Evolutionary conservation across 2,113 vertebrate genomes (phyloP).

Genomic region (Orycteropus afer): DNA sequence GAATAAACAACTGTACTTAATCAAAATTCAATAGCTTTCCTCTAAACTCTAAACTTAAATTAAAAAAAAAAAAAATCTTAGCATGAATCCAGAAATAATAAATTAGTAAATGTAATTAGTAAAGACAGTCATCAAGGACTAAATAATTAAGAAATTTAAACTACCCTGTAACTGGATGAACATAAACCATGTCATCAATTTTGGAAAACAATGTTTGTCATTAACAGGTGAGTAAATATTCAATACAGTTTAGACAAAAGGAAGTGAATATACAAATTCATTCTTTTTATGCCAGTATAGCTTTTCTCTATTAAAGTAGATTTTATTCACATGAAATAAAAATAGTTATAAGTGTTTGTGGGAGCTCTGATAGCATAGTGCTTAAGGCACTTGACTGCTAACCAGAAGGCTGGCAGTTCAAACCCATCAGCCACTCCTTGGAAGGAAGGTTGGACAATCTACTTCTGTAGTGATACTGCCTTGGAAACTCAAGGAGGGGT

Average conservation of each 20-base stretch:
- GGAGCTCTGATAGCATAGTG: too few relatives aligned
- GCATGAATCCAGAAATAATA: neutral
- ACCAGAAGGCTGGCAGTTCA: too few relatives aligned
- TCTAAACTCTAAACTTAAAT: too few relatives aligned
- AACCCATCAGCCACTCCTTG: too few relatives aligned
- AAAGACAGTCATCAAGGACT: neutral
- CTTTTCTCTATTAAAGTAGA: neutral
- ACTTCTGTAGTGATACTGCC: too few relatives aligned
- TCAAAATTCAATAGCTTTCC: neutral
- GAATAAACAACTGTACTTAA: neutral
- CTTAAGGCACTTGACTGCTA: too few relatives aligned
- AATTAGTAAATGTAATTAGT: neutral
- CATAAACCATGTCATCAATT: neutral
- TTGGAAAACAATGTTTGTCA: neutral
- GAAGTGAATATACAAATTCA: neutral
- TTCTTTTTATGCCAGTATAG: neutral
- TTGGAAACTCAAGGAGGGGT: too few relatives aligned
- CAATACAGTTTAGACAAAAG: neutral
- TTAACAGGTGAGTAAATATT: neutral
- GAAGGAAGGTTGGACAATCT: too few relatives aligned
- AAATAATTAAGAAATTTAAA: neutral
- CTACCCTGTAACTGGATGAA: neutral
- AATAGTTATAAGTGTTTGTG: neutral
- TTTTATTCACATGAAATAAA: neutral
- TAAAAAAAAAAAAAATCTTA: too few relatives aligned